Evolutionary conservation across 2,797 vertebrate genomes (phyloP).

Genomic region (Myotis daubentonii): DNA sequence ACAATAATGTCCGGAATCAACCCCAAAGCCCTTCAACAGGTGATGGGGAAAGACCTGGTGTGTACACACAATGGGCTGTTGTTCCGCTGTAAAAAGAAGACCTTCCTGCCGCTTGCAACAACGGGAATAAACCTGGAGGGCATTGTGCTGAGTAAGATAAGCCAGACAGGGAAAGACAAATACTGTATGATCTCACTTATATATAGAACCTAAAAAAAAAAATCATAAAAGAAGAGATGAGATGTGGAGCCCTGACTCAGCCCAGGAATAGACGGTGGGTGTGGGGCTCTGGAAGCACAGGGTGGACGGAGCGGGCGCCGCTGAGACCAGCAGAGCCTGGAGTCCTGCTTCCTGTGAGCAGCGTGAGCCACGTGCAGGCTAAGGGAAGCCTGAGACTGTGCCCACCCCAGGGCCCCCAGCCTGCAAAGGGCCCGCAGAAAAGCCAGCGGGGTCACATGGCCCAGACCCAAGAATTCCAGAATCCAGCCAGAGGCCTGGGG

Average conservation of each 20-base stretch:
- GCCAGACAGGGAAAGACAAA: background rate
- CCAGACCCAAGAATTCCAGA: background rate
- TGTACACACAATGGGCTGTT: too few species aligned
- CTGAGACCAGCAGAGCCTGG: background rate
- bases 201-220: background rate
- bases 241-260: background rate
- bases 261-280: background rate
- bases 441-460: too few species aligned
- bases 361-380: fast-evolving
- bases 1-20: background rate
- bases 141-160: background rate
- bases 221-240: background rate
- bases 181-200: background rate
- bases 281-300: too few species aligned
- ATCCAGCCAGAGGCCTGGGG: background rate
- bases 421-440: background rate
- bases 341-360: background rate
- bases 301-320: fast-evolving
- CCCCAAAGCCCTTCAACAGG: background rate
- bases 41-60: background rate
- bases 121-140: background rate
- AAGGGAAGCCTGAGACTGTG: background rate
- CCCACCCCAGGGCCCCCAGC: fast-evolving
- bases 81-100: background rate
- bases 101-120: background rate